Percentiles rank a stretch among this genome's conserved stretches.
Conservation (phyloP, 1,140 invertebrate genomes). For the Metaphire vulgaris region DNA sequence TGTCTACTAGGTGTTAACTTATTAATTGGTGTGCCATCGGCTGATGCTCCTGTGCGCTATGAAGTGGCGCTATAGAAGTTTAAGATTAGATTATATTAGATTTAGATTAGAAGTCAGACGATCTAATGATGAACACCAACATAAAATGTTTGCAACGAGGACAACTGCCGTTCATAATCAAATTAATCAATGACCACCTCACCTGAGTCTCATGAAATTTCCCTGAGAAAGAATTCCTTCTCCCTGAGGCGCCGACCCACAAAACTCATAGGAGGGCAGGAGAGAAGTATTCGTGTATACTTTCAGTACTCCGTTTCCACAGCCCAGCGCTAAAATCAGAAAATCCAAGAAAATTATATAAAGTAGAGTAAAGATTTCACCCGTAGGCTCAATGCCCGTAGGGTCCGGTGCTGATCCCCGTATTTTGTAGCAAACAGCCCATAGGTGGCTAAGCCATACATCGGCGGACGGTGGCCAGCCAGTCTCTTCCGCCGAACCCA, state of each 20-base stretch:
- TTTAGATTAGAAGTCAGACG: neutral
- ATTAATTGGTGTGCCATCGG: no score
- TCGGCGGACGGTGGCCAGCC: no score
- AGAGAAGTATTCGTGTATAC: conserved; percentile 56
- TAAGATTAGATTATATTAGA: no score
- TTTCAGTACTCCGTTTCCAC: conserved; percentile 36
- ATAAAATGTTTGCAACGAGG: neutral
- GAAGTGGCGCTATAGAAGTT: neutral
- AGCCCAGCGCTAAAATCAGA: conserved; percentile 64
- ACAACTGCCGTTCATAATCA: neutral
- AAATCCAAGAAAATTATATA: no score
- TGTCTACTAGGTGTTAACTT: no score
- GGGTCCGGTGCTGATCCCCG: no score
- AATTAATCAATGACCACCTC: conserved; percentile 38
- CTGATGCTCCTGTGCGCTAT: no score
- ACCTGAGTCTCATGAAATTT: conserved; percentile 74
- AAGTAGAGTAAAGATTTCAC: conserved; percentile 11
- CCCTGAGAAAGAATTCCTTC: conserved; percentile 63
- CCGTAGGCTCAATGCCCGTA: no score
- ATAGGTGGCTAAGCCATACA: no score
- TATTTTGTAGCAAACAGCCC: no score
- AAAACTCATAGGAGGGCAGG: conserved; percentile 74
- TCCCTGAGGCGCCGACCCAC: conserved; percentile 63
- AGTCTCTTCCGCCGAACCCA: no score
- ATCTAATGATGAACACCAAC: neutral